Base-by-base conservation (phyloP, 2,113 vertebrate genomes). In the Vidua chalybeata region DNA sequence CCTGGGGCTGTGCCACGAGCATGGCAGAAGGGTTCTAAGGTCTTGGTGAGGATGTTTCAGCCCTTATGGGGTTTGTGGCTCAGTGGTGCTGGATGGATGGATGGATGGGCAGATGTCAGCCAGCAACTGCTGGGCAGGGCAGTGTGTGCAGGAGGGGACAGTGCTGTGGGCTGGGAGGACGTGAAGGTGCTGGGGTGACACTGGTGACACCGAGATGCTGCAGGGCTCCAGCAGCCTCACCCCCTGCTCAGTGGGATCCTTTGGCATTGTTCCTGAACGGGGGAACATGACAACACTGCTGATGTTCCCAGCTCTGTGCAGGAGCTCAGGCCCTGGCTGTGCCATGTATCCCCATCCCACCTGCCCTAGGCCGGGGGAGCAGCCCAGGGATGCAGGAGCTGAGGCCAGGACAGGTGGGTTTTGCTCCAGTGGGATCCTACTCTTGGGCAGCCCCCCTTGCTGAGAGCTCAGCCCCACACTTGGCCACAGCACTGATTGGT, bases 301-400 rank as follows among this genome's bases (percentile, higher is more conserved):
- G 73, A 4, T 10, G 7, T 33, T 37, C 33, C 73, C 6, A 1
- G 0, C 45, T 76, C 31, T 18, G 30, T 23, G 55, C 23, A 15
- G 23, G 41, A 61, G 22, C 62, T 71, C 3, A 1, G 41, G 30
- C 37, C 37, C 17, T 5, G 4, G 45, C n/a, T 15, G 66, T n/a
- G n/a, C 51, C 7, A 0, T 0, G 3, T 13, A 3, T 48, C 33
- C 39, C 69, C 45, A 2, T n/a, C 59, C 2, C 0, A 0, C 41
- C 58, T 67, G 68, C 13, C 56, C 24, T 5, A 5, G 26, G 35
- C 84, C n/a, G 18, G 64, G 33, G 45, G 22, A 81, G 43, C 68
- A 81, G 94, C 54, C 69, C 10, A 0, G 26, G 51, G 11, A 9
- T 27, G 54, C 5, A 7, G 45, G 82, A 37, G 23, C 67, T 22